Evolutionary conservation across 2,888 invertebrate genomes (phyloP).

Genomic region (Sarcophaga rosellei): DNA sequence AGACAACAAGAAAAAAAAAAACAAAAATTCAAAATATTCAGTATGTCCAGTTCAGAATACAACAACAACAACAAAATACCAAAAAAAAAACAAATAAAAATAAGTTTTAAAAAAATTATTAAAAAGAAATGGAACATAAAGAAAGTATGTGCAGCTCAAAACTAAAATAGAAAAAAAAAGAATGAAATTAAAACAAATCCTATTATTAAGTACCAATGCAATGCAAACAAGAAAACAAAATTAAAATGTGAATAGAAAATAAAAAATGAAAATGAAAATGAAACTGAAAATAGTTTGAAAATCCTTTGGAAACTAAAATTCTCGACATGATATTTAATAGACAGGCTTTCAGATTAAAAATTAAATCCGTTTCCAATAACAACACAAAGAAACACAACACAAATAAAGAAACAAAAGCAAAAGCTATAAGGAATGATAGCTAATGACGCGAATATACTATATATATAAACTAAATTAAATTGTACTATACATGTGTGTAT

Average conservation of each 20-base stretch:
- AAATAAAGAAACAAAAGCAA: no score
- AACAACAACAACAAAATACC: background rate
- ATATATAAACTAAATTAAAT: no score
- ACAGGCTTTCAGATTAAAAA: no score
- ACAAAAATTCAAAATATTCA: background rate
- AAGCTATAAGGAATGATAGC: no score
- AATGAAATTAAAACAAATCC: constrained; percentile 29
- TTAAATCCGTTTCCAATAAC: no score
- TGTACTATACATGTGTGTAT: no score
- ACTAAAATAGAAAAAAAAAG: background rate
- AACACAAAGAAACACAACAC: no score
- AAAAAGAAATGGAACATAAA: background rate
- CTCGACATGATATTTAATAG: no score
- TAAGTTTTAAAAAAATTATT: background rate
- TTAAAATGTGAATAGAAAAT: constrained; percentile 2
- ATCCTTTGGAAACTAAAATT: constrained; percentile 7
- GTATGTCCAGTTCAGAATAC: background rate
- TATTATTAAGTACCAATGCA: constrained; percentile 32
- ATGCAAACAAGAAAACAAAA: constrained; percentile 5
- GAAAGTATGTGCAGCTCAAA: constrained; percentile 35
- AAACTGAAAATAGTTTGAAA: constrained; percentile 5
- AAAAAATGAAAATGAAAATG: constrained; percentile 9
- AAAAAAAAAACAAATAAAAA: background rate
- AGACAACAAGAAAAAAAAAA: background rate
- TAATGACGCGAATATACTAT: no score